phyloP scores from a whole-genome alignment of 2,113 vertebrate species.

The Lamprotornis superbus region DNA sequence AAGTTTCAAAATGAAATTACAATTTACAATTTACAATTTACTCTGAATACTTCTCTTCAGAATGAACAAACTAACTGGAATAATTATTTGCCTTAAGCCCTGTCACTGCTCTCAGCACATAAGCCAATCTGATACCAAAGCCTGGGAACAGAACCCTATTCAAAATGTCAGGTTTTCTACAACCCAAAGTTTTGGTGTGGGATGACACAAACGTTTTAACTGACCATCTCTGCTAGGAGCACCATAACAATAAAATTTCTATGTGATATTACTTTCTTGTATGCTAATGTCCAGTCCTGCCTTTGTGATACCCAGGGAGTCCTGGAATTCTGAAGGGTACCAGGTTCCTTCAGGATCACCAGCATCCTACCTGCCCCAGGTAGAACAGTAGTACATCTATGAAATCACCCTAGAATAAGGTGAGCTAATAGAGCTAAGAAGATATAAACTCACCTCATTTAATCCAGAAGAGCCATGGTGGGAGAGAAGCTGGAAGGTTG shows the following conservation, averaged over 20 bases:
- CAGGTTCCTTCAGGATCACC: not conserved
- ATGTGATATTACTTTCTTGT: fast-evolving
- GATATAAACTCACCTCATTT: not conserved
- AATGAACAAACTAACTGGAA: not conserved
- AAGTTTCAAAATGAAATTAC: not conserved
- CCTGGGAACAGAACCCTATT: not conserved
- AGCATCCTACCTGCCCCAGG: not conserved
- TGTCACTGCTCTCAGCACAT: not conserved
- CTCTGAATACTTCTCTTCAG: not conserved
- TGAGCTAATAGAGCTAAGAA: not conserved
- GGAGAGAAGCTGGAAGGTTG: not conserved
- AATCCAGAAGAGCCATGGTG: not conserved
- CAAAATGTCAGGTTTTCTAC: not conserved
- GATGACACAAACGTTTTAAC: not conserved
- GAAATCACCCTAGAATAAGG: not conserved
- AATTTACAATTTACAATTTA: too few relatives aligned
- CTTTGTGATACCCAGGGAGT: not conserved
- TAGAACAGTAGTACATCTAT: not conserved
- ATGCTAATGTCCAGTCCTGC: not conserved
- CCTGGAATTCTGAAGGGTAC: not conserved
- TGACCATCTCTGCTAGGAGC: not conserved
- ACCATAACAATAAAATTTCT: not conserved
- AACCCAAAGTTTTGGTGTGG: not conserved
- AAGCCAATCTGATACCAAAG: not conserved
- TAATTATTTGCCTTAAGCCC: not conserved